phyloP scores from a whole-genome alignment of 2,888 invertebrate species.

The Euclidia mi region DNA sequence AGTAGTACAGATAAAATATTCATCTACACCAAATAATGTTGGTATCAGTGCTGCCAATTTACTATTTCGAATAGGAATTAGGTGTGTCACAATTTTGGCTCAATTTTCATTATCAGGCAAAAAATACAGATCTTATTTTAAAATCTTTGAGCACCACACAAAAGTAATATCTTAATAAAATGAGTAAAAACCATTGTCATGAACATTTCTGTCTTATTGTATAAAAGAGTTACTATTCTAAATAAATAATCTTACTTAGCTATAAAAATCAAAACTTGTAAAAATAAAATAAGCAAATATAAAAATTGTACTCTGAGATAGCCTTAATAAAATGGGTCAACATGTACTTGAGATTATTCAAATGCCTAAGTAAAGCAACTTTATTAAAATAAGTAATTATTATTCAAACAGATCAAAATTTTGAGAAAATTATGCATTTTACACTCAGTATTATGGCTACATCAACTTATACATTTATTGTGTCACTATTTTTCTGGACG shows the following conservation, averaged over 20 bases:
- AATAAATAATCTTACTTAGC: not conserved
- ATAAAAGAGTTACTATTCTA: not conserved
- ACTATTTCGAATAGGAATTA: too few species aligned
- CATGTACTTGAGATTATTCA: too few species aligned
- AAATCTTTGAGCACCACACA: conserved; percentile 33
- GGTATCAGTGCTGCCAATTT: too few species aligned
- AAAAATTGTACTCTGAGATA: conserved; percentile 38
- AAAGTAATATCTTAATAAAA: conserved; percentile 4
- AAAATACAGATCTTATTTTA: conserved; percentile 3
- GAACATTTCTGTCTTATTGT: conserved; percentile 7
- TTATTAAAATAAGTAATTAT: too few species aligned
- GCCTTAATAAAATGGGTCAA: conserved; percentile 8
- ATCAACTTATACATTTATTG: too few species aligned
- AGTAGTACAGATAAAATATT: too few species aligned
- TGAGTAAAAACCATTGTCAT: conserved; percentile 20
- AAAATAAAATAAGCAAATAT: not conserved
- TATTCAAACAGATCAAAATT: too few species aligned
- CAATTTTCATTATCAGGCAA: not conserved
- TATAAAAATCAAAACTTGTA: conserved; percentile 3
- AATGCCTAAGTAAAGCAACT: too few species aligned
- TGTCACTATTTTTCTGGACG: too few species aligned
- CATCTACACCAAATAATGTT: too few species aligned
- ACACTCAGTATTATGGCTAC: too few species aligned
- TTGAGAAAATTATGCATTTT: too few species aligned
- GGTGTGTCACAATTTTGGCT: not conserved